Evolutionary conservation across 2,888 invertebrate genomes (phyloP), one percentile per base, ranked within the genome.

Genomic region (Spialia ferax): DNA sequence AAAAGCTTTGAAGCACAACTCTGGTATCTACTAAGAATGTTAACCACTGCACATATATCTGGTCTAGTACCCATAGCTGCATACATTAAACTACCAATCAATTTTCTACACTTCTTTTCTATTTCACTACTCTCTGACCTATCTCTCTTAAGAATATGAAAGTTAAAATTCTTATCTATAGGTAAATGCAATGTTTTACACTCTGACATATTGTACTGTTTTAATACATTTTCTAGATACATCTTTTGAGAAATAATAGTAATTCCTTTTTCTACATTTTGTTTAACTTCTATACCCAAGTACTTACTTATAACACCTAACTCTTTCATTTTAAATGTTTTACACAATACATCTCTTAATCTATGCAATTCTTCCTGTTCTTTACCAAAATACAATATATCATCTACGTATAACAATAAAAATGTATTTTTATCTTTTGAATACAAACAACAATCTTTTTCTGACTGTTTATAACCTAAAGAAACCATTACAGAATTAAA

Each of bases 311-410:
- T 45, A 2, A 18, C 18, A 18, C 45, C 45, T 18, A 45, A 18
- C 45, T 45, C 45, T 45, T 45, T 18, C 18, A 45, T 45, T 45
- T 45, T 45, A 45, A 45, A 45, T 45, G 45, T 45, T 45, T 42
- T 45, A 45, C 45, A 45, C 11, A 45, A 45, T 18, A 45, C 18
- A 45, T 45, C 45, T 8, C 45, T 45, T 11, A 45, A 45, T 3
- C 13, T 45, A 45, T 45, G 18, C 45, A 45, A 18, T 11, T 45
- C 45, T 45, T 45, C 45, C 18, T 18, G 18, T 5, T 45, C 18
- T 45, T 18, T 45, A 45, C 45, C 18, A 45, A 45, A 45, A 10
- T 45, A 45, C 18, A 45, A 45, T 18, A 45, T 45, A 45, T 45
- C 45, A 18, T 45, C 45, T 45, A 45, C 42, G 15, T 42, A 45